Percentiles rank a stretch among this genome's conserved stretches.
Conservation (phyloP, 2,113 vertebrate species). For the Podarcis muralis region DNA sequence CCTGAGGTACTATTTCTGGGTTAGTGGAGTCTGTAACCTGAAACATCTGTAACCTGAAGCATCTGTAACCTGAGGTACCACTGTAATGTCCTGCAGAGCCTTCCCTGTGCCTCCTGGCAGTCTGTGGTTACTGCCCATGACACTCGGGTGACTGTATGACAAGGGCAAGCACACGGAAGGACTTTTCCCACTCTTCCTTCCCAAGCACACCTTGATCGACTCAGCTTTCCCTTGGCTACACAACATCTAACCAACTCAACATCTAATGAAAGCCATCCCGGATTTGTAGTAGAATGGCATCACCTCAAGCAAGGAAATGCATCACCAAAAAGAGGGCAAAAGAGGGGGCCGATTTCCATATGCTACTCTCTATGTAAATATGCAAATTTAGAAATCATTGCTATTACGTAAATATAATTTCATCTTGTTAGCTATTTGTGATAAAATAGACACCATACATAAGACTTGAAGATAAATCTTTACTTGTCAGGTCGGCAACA, state of each 20-base stretch:
- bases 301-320: neutral
- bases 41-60: no score
- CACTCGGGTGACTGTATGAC: neutral
- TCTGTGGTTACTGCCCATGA: neutral
- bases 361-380: no score
- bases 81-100: neutral
- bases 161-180: neutral
- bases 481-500: no score
- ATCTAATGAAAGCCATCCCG: neutral
- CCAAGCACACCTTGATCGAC: neutral
- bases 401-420: neutral
- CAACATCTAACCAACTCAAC: neutral
- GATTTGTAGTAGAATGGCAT: neutral
- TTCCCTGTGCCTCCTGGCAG: neutral
- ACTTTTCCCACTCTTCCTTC: neutral
- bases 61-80: no score
- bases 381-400: no score
- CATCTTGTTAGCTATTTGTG: no score
- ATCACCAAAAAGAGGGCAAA: neutral
- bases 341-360: neutral
- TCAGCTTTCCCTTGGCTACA: neutral
- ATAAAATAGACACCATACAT: no score
- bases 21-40: no score
- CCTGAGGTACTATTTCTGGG: no score
- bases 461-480: no score